Conservation (phyloP, 2,888 invertebrate genomes). For the Tethea ocularis region DNA sequence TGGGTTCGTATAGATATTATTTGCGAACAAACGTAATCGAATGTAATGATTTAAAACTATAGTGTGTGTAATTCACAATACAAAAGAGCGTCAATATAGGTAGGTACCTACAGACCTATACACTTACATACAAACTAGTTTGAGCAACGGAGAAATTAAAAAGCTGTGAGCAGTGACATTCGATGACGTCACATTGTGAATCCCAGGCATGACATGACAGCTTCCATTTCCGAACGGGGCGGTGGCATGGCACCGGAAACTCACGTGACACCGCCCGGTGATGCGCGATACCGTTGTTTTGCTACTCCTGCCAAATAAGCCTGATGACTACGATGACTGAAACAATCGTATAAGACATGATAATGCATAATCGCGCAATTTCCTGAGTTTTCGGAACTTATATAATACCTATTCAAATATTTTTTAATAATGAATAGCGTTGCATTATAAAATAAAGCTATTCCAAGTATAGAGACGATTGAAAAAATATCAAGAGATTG, state of each 20-base stretch:
- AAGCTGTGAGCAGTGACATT: conserved; percentile 7
- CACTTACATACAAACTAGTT: background rate
- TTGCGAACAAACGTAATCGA: too few species aligned
- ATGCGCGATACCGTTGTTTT: conserved; percentile 40
- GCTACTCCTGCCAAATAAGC: conserved; percentile 3
- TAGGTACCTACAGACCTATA: too few species aligned
- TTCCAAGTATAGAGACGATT: background rate
- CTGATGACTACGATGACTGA: background rate
- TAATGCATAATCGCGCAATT: too few species aligned
- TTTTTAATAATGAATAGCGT: too few species aligned
- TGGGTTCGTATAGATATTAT: too few species aligned
- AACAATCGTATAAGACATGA: too few species aligned
- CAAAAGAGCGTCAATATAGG: background rate
- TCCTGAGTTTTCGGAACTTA: too few species aligned
- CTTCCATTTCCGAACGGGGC: conserved; percentile 64
- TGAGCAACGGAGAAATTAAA: conserved; percentile 13
- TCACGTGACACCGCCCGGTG: conserved; percentile 18
- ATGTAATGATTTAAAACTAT: too few species aligned
- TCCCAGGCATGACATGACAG: conserved; percentile 44
- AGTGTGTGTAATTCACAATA: background rate
- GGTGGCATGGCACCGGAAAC: conserved; percentile 50
- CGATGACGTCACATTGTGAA: conserved; percentile 28
- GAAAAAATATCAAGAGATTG: background rate
- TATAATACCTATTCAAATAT: too few species aligned
- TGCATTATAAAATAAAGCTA: background rate